Evolutionary conservation across 2,888 invertebrate genomes (phyloP).

Genomic region (Acanthoscelides obtectus): DNA sequence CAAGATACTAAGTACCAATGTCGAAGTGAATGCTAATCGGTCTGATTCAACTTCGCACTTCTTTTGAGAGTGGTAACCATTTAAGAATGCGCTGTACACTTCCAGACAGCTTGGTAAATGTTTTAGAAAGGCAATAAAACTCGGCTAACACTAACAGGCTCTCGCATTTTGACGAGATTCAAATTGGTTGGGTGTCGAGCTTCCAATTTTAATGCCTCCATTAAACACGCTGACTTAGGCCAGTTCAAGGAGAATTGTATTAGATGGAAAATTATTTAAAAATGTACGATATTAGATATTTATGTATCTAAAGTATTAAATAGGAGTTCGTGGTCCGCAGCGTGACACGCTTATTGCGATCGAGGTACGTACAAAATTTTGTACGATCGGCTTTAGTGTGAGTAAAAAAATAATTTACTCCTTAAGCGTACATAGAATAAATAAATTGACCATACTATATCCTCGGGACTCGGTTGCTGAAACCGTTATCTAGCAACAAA

Average conservation of each 20-base stretch:
- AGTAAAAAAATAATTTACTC: no score
- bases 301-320: neutral
- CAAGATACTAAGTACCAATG: no score
- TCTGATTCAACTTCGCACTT: neutral
- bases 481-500: no score
- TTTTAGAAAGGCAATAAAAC: neutral
- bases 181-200: neutral
- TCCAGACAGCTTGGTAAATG: neutral
- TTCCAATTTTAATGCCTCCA: neutral
- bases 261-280: neutral
- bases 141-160: neutral
- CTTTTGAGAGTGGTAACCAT: neutral
- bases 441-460: no score
- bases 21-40: no score
- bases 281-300: no score
- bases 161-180: neutral
- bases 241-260: neutral
- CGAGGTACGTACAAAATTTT: no score
- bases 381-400: no score
- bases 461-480: no score
- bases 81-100: neutral
- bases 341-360: no score
- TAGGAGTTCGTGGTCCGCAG: neutral
- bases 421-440: no score
- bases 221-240: neutral